Evolutionary conservation across 2,797 vertebrate genomes (phyloP).

Genomic region (Pseudomugil tenellus): DNA sequence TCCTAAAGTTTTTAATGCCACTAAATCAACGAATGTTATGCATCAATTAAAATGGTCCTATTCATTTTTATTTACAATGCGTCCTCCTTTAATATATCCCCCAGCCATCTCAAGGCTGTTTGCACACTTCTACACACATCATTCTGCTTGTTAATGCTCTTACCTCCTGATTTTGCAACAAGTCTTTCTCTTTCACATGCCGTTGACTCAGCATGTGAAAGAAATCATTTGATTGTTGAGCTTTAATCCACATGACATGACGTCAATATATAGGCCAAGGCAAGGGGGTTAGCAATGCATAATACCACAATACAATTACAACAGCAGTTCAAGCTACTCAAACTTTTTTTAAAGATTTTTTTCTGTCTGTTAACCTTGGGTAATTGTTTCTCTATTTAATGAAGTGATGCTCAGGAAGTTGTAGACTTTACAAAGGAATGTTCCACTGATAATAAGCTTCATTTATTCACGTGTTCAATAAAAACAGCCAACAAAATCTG

Average conservation of each 20-base stretch:
- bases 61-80: background rate
- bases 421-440: no score
- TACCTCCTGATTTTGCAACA: background rate
- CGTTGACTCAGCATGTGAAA: background rate
- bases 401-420: no score
- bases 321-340: background rate
- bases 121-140: background rate
- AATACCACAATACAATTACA: conserved; percentile 16
- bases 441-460: no score
- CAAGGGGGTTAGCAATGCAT: background rate
- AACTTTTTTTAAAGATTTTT: conserved; percentile 1
- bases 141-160: background rate
- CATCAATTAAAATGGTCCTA: background rate
- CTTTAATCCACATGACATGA: conserved; percentile 10
- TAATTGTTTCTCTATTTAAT: no score
- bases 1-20: background rate
- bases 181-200: background rate
- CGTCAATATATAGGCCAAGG: background rate
- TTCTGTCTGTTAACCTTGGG: no score
- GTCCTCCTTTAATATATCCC: background rate
- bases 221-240: background rate
- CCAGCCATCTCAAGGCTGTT: background rate
- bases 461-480: no score
- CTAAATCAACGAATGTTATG: background rate
- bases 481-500: no score